Conservation (phyloP, 2,888 invertebrate species). For the Adelognathus sp. region DNA sequence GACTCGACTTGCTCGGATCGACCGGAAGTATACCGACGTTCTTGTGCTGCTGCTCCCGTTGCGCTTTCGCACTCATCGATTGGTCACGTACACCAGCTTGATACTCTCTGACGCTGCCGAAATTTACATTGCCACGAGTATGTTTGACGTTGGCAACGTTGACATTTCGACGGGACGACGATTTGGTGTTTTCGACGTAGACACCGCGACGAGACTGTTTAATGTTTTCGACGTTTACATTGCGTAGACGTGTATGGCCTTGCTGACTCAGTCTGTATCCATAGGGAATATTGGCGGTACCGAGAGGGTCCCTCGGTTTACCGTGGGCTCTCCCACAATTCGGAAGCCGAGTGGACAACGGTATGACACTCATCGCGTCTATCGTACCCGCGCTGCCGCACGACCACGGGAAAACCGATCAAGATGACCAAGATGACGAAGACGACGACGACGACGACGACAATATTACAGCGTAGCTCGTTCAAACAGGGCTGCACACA, state of each 20-base stretch:
- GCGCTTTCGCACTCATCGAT: neutral
- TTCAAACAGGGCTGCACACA: constrained; percentile 35
- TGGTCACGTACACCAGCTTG: neutral
- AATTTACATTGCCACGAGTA: constrained; percentile 15
- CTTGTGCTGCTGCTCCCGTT: neutral
- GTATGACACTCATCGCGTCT: constrained; percentile 54
- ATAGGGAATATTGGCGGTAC: constrained; percentile 66
- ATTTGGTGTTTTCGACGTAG: neutral
- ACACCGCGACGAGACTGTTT: constrained; percentile 36
- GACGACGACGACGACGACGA: too few species aligned
- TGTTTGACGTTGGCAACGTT: neutral
- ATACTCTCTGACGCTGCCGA: neutral
- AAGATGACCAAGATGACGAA: too few species aligned
- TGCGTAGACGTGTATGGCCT: constrained; percentile 18
- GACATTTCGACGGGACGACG: constrained; percentile 47
- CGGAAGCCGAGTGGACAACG: constrained; percentile 55
- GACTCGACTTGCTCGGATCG: constrained; percentile 8
- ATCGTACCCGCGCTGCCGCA: constrained; percentile 12
- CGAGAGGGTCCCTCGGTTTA: constrained; percentile 62
- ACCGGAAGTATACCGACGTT: constrained; percentile 45
- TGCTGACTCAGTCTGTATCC: constrained; percentile 69
- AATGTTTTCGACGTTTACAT: neutral
- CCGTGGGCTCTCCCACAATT: constrained; percentile 54
- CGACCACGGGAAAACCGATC: constrained; percentile 41
- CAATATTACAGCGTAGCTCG: constrained; percentile 50